Evolutionary conservation across 2,888 invertebrate genomes (phyloP).

Genomic region (Eledona agricola): DNA sequence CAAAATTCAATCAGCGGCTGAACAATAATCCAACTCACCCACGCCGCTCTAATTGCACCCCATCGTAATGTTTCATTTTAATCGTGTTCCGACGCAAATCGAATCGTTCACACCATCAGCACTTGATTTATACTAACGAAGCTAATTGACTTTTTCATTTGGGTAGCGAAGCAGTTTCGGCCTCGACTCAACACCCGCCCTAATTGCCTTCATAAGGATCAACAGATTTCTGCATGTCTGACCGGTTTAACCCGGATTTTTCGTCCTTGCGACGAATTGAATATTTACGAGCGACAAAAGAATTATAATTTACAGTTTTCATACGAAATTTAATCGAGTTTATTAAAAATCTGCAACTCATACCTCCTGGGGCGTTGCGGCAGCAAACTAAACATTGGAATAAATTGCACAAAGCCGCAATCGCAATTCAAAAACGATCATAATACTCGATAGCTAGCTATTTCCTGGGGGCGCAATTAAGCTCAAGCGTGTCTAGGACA

Average conservation of each 20-base stretch:
- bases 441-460: too few relatives aligned
- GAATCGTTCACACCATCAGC: conserved; percentile 33
- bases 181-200: background rate
- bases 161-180: conserved; percentile 20
- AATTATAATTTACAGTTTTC: too few relatives aligned
- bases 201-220: conserved; percentile 26
- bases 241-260: conserved; percentile 5
- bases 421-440: too few relatives aligned
- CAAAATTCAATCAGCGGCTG: conserved; percentile 26
- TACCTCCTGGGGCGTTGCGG: too few relatives aligned
- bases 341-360: too few relatives aligned
- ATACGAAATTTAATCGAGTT: too few relatives aligned
- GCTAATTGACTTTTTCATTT: conserved; percentile 37
- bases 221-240: conserved; percentile 14
- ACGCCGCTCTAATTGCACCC: conserved; percentile 23
- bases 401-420: too few relatives aligned
- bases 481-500: too few relatives aligned
- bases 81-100: conserved; percentile 20
- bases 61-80: conserved; percentile 32
- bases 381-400: too few relatives aligned
- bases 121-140: conserved; percentile 37
- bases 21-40: conserved; percentile 12
- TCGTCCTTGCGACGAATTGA: too few relatives aligned
- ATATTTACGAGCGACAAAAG: too few relatives aligned
- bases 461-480: too few relatives aligned